Conservation (phyloP, 1,140 invertebrate genomes). For the Drosophila parabipectinata region DNA sequence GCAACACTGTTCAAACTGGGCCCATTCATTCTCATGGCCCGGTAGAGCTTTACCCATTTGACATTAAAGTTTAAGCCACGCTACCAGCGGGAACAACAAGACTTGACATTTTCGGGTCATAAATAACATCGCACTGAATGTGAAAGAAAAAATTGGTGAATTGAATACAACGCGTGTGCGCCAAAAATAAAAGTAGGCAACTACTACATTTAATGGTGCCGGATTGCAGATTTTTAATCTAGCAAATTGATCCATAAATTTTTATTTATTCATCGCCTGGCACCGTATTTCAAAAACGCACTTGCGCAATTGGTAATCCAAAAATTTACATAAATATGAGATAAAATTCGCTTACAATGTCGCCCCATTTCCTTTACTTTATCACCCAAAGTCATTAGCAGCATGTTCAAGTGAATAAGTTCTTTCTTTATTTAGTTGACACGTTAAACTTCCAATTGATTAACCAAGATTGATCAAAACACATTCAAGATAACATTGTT, state of each 20-base stretch:
- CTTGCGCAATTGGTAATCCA: conserved; percentile 7
- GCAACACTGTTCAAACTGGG: not conserved
- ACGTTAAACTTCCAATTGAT: conserved; percentile 6
- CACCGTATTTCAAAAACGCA: conserved; percentile 25
- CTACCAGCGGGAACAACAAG: conserved; percentile 19
- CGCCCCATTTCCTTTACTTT: not conserved
- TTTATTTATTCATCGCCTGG: conserved; percentile 4
- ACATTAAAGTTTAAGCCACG: conserved; percentile 38
- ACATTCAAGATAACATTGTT: conserved; percentile 4
- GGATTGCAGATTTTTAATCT: conserved; percentile 12
- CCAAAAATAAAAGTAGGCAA: conserved; percentile 1
- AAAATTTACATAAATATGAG: conserved; percentile 12
- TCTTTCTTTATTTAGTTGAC: not conserved
- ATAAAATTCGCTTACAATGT: not conserved
- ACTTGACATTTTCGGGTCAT: conserved; percentile 48
- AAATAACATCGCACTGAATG: conserved; percentile 37
- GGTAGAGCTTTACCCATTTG: conserved; percentile 22
- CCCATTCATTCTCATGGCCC: conserved; percentile 10
- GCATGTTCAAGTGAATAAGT: not conserved
- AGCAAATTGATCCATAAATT: conserved; percentile 23
- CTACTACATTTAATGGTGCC: conserved; percentile 8
- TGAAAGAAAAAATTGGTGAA: conserved; percentile 32
- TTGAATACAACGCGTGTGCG: conserved; percentile 24
- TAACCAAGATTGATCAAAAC: conserved; percentile 10
- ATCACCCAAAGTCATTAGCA: conserved; percentile 6